A percentile compares a stretch with the other conserved stretches of the same genome.
These are phyloP conservation scores for Xenopus laevis DNA, from an alignment of 2,113 vertebrate species.

Conservation along the genomic window DNA sequence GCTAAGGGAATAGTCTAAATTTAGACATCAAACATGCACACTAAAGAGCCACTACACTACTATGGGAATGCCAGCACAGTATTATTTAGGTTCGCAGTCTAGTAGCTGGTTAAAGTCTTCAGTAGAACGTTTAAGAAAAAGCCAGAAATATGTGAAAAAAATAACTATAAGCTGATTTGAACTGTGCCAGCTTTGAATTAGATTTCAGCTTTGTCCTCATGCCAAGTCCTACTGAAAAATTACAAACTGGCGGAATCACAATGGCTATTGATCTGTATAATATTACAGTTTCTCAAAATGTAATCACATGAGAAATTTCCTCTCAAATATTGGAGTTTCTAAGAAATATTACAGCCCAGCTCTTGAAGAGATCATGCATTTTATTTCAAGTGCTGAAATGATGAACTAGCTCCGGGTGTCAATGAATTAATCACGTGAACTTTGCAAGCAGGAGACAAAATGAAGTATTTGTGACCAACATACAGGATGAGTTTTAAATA, in stretches of 20 bases:
- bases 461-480: too few species aligned
- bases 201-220: conserved; percentile 2
- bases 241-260: conserved; percentile 22
- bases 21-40: too few species aligned
- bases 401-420: background rate
- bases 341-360: conserved; percentile 25
- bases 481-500: background rate
- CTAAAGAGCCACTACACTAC: too few species aligned
- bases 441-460: background rate
- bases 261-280: conserved; percentile 21
- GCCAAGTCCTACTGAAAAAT: conserved; percentile 17
- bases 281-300: conserved; percentile 26
- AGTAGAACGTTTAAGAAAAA: background rate
- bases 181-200: conserved; percentile 13
- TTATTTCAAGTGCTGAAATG: conserved; percentile 18
- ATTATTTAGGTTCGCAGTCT: too few species aligned
- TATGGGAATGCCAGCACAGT: too few species aligned
- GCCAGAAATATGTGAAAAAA: conserved; percentile 17
- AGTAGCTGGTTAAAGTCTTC: too few species aligned
- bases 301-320: conserved; percentile 29
- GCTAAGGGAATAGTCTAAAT: too few species aligned
- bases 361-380: conserved; percentile 8
- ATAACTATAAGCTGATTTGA: conserved; percentile 22
- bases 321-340: conserved; percentile 27
- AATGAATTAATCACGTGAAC: background rate